Evolutionary conservation across 2,888 invertebrate species (phyloP).

Genomic region (Ophion ellenae): DNA sequence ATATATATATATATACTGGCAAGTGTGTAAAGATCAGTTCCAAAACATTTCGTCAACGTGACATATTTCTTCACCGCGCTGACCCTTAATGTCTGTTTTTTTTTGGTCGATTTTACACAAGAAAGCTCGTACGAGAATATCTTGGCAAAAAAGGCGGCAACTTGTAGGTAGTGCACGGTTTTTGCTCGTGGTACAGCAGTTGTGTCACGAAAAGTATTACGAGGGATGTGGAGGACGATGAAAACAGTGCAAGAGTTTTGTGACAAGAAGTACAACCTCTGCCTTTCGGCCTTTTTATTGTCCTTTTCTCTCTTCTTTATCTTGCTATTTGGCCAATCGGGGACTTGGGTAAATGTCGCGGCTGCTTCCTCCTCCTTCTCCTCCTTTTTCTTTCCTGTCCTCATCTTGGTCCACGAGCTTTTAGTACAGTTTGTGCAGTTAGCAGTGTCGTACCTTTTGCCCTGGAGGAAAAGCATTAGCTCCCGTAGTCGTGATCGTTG

Average conservation of each 20-base stretch:
- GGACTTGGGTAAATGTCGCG: conserved; percentile 57
- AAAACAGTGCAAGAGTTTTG: conserved; percentile 33
- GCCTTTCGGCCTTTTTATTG: conserved; percentile 1
- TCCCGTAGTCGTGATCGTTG: conserved; percentile 54
- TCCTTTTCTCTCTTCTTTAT: conserved; percentile 41
- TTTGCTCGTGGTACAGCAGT: conserved; percentile 45
- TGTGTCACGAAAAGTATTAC: conserved; percentile 10
- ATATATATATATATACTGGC: background rate
- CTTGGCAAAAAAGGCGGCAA: background rate
- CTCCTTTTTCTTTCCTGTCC: conserved; percentile 11
- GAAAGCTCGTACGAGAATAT: background rate
- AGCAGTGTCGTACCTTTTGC: conserved; percentile 40
- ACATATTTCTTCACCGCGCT: background rate
- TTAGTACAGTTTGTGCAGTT: conserved; percentile 38
- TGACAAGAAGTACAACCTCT: conserved; percentile 10
- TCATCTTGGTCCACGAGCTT: conserved; percentile 43
- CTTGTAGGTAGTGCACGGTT: conserved; percentile 18
- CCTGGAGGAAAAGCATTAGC: conserved; percentile 57
- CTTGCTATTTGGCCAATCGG: conserved; percentile 55
- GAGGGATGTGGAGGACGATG: conserved; percentile 36
- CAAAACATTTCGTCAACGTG: background rate
- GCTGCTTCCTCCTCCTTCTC: conserved; percentile 27
- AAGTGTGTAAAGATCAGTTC: background rate
- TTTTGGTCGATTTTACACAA: background rate
- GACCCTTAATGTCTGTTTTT: background rate